phyloP scores from a whole-genome alignment of 2,113 vertebrate genomes.

The Caracal caracal region DNA sequence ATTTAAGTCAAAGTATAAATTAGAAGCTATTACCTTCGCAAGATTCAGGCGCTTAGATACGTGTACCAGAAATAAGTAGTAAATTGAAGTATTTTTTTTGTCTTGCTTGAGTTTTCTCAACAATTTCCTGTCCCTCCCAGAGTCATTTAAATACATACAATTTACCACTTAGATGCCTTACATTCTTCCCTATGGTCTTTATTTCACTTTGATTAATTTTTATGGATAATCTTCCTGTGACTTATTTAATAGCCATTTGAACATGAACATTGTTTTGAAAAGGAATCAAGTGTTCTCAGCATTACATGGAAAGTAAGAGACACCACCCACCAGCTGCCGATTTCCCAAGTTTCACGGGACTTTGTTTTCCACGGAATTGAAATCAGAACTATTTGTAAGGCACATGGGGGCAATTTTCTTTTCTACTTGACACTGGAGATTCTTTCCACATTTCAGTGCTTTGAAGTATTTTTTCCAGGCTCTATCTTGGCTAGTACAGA shows the following conservation, averaged over 20 bases:
- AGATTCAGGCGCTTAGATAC: not conserved
- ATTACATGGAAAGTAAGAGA: not conserved
- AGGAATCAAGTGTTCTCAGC: not conserved
- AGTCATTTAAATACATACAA: not conserved
- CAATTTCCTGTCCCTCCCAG: not conserved
- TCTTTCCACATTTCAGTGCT: slow-evolving; percentile 12
- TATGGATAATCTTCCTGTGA: not conserved
- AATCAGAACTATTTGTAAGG: not conserved
- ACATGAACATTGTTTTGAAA: not conserved
- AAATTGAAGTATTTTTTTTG: not conserved
- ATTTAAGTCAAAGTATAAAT: not conserved
- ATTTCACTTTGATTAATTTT: not conserved
- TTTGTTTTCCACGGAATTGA: not conserved
- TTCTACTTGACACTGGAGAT: slow-evolving; percentile 25
- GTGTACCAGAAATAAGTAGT: not conserved
- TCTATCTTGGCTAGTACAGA: not conserved
- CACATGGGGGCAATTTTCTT: not conserved
- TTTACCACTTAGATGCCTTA: not conserved
- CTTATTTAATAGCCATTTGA: not conserved
- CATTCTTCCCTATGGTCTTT: not conserved
- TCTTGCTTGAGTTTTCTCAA: not conserved
- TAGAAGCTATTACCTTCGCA: not conserved
- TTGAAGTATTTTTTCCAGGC: slow-evolving; percentile 32
- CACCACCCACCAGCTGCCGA: accelerated
- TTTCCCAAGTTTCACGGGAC: not conserved